phyloP scores from a whole-genome alignment of 1,140 invertebrate genomes.

The Onthophagus taurus region DNA sequence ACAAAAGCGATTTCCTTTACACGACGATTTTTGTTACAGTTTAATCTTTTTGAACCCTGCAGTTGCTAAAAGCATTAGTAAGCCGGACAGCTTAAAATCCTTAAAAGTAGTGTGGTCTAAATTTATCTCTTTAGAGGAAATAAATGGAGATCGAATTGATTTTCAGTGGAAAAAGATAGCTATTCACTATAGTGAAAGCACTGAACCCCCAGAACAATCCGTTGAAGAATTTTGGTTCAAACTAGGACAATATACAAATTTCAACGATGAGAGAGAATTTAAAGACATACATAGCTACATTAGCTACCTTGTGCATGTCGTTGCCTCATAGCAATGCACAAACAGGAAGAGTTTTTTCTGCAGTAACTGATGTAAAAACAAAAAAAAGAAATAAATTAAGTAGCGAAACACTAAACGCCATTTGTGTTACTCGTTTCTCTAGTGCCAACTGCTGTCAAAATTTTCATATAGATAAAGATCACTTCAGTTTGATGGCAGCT shows the following conservation, averaged over 20 bases:
- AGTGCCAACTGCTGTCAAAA: no score
- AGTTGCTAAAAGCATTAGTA: neutral
- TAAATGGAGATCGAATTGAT: neutral
- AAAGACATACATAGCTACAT: neutral
- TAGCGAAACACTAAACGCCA: neutral
- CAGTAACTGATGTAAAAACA: neutral
- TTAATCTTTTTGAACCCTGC: neutral
- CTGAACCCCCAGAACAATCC: no score
- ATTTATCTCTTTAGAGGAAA: neutral
- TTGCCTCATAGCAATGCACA: slow-evolving; percentile 1
- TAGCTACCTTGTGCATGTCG: neutral
- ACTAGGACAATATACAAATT: neutral
- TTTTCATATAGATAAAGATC: no score
- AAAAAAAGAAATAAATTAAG: neutral
- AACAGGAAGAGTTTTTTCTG: neutral
- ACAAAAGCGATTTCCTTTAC: neutral
- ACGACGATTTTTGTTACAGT: neutral
- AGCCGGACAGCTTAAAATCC: neutral
- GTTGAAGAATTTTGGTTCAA: neutral
- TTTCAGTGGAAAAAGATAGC: neutral
- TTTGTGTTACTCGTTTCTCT: no score
- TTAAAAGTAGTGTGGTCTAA: neutral
- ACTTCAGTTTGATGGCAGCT: no score
- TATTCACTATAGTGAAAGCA: neutral
- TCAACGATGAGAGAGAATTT: neutral